Percentiles rank a stretch among this genome's conserved stretches.
Evolutionary conservation across 2,888 invertebrate genomes (phyloP).

Genomic region (Sphaerophoria taeniata): DNA sequence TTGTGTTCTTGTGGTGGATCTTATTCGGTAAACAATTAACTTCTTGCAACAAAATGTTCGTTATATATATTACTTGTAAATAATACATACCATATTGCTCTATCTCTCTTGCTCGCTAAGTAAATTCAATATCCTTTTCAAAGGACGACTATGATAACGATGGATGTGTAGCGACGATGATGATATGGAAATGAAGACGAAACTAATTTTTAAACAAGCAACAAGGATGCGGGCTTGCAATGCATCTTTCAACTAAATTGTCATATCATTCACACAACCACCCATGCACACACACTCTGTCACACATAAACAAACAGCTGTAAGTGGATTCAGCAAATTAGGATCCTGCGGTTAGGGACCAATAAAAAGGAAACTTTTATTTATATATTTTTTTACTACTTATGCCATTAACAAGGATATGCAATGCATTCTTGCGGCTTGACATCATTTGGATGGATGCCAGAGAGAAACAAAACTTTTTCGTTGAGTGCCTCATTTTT

Average conservation of each 20-base stretch:
- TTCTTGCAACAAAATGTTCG: conserved; percentile 27
- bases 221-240: conserved; percentile 35
- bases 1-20: conserved; percentile 21
- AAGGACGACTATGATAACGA: conserved; percentile 1
- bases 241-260: conserved; percentile 21
- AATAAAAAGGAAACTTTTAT: conserved; percentile 40
- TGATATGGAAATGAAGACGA: conserved; percentile 1
- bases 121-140: conserved; percentile 50
- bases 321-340: conserved; percentile 22
- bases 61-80: conserved; percentile 16
- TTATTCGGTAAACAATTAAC: conserved; percentile 59
- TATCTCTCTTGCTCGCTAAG: not conserved
- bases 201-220: conserved; percentile 58
- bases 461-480: conserved; percentile 63
- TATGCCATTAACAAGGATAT: conserved; percentile 50
- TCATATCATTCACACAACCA: not conserved
- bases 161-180: conserved; percentile 31
- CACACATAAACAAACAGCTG: conserved; percentile 7
- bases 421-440: conserved; percentile 68
- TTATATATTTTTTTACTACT: conserved; percentile 22
- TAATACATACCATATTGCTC: not conserved
- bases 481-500: conserved; percentile 69
- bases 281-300: not conserved
- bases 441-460: conserved; percentile 70
- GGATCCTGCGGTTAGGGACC: conserved; percentile 39